Base-by-base conservation (phyloP, 1,140 invertebrate species). In the Drosophila mojavensis region DNA sequence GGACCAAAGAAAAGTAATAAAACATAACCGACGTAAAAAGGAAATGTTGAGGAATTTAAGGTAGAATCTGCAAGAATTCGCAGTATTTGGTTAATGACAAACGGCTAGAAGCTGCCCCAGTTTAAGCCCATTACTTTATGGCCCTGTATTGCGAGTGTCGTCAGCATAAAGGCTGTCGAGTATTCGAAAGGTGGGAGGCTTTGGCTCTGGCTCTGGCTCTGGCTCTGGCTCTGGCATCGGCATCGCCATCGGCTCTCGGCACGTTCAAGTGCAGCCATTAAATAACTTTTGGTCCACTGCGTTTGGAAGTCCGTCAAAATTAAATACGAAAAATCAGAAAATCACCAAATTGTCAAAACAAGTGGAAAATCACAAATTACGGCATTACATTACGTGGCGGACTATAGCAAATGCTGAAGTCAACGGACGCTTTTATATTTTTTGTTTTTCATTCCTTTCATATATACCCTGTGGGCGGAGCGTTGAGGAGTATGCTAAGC, bases 221-320 rank as follows among this genome's bases (percentile, higher is more conserved):
- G 20, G 20, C 20, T 20, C 20, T 20, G 20, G 20, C 20, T 20
- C 2, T 20, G 20, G 1, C 20, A 24, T 24, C 20, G 20, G 2
- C 20, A 24, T 24, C 20, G 20, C 28, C 45, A 64, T 58, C 36
- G 62, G 70, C 59, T 63, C 58, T 76, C 43, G 76, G 83, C 83
- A 86, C 83, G 84, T 86, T 80, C 83, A 83, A 88, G 84, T 86
- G 83, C 83, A 89, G 53, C 75, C 80, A 84, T 89, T 84, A 89
- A 89, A 89, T 75, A 90, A 75, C 70, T 78, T 75, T 78, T 81
- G 72, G 69, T 80, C 72, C 69, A 89, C 50, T 89, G 83, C 73
- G 61, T 73, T 65, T 45, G 72, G 79, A 75, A 88, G 88, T 78
- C 65, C 54, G 68, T 70, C 56, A 63, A 70, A 88, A 84, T 89